A percentile compares a stretch with the other conserved stretches of the same genome.
Evolutionary conservation across 2,113 vertebrate species (phyloP).

Genomic region (Plestiodon gilberti): DNA sequence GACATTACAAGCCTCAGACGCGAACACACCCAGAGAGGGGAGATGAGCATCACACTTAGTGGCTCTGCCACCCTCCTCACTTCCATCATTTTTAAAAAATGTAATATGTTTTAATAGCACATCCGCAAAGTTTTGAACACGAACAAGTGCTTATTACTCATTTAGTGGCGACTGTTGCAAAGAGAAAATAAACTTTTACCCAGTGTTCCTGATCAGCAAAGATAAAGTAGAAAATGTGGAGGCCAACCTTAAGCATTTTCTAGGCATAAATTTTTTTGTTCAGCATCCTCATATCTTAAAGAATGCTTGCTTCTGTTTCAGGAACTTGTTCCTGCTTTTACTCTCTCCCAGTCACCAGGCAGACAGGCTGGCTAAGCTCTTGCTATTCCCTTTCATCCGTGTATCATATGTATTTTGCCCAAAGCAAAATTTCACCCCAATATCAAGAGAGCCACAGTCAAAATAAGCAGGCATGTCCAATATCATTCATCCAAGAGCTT

Average conservation of each 20-base stretch:
- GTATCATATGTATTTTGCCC: constrained; percentile 27
- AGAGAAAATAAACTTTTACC: background rate
- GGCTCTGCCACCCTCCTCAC: too few relatives aligned
- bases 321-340: constrained; percentile 4
- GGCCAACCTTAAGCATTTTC: background rate
- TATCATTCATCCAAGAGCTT: constrained; percentile 24
- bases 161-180: background rate
- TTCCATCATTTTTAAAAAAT: too few relatives aligned
- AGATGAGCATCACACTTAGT: too few relatives aligned
- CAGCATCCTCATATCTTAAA: constrained; percentile 2
- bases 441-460: constrained; percentile 22
- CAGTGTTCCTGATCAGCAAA: background rate
- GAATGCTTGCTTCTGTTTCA: constrained; percentile 15
- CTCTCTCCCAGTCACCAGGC: constrained; percentile 1
- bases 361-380: constrained; percentile 38
- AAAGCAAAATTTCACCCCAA: constrained; percentile 50
- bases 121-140: too few relatives aligned
- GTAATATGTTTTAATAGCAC: too few relatives aligned
- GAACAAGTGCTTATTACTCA: too few relatives aligned
- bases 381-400: constrained; percentile 52
- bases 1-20: too few relatives aligned
- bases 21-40: too few relatives aligned
- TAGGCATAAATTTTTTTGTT: constrained; percentile 13
- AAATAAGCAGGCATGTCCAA: constrained; percentile 45
- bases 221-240: background rate